These are phyloP conservation scores for Conomelus anceps DNA, from an alignment of 2,888 invertebrate genomes.

Conservation along the genomic window DNA sequence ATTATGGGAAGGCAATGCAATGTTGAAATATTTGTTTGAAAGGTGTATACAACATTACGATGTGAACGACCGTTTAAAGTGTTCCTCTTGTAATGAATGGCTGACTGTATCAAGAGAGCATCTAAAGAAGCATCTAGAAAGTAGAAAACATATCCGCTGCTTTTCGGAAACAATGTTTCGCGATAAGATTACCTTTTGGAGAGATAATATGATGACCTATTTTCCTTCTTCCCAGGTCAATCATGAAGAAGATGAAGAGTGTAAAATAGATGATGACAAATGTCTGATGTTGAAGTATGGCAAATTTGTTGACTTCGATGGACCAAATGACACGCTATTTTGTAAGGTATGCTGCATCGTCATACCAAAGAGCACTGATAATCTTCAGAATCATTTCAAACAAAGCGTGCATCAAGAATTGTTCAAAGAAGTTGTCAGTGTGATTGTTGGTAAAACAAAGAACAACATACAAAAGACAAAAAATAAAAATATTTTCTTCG, in stretches of 20 bases:
- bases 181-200: background rate
- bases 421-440: background rate
- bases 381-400: background rate
- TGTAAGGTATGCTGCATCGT: background rate
- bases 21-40: background rate
- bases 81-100: background rate
- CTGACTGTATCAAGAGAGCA: background rate
- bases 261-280: background rate
- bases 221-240: background rate
- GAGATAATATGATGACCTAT: background rate
- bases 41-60: background rate
- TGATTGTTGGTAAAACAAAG: background rate
- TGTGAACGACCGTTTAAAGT: background rate
- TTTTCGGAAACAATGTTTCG: background rate
- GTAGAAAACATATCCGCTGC: background rate
- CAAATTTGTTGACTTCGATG: background rate
- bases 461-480: background rate
- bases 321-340: background rate
- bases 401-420: background rate
- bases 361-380: background rate
- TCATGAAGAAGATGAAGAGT: background rate
- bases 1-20: background rate
- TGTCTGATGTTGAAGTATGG: background rate
- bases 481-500: background rate
- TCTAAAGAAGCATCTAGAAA: background rate